Evolutionary conservation across 2,113 vertebrate species (phyloP), one percentile per base, ranked within the genome.

Genomic region (Cyprinodon brontotheroides): DNA sequence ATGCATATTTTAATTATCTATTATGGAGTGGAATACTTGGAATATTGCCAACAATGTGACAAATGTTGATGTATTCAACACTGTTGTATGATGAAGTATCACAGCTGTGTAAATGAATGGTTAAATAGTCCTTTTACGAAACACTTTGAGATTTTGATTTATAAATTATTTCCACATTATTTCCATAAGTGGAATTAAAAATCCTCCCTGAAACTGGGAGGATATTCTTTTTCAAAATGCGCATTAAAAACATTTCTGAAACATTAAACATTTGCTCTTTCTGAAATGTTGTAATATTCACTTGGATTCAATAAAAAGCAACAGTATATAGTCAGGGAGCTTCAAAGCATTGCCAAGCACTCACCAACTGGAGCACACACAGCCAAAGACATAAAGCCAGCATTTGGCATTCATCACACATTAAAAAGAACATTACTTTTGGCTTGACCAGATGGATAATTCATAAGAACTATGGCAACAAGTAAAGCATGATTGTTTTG

Each of bases 401-500:
- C 84, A 86, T 87, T 88, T 87, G 88, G 72, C 88, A 77, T 84
- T 89, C 68, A 67, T 36, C 70, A 57, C 72, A 82, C 76, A 77
- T 75, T 77, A 50, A 71, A 65, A 77, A 61, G 82, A 82, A 86
- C 87, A 82, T 65, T 76, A 85, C 38, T 67, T 75, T 67, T 65
- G 45, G 66, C 65, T 82, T 67, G 43, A 72, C 78, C 84, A 89
- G 82, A 91, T 85, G 83, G 83, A 60, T 79, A 86, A 89, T 81
- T 86, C 83, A 89, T 78, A 62, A 77, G 37, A 53, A 70, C 66
- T 36, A 61, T 41, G 37, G 68, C 72, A 79, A 83, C 74, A 40
- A 69, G 41, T 69, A 68, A 70, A 78, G 70, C 70, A 74, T 48
- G 61, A 78, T 29, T 57, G 66, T 62, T 71, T 74, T 65, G 68